These are phyloP conservation scores for Nomada fucata DNA, from an alignment of 2,888 invertebrate species.

Conservation along the genomic window DNA sequence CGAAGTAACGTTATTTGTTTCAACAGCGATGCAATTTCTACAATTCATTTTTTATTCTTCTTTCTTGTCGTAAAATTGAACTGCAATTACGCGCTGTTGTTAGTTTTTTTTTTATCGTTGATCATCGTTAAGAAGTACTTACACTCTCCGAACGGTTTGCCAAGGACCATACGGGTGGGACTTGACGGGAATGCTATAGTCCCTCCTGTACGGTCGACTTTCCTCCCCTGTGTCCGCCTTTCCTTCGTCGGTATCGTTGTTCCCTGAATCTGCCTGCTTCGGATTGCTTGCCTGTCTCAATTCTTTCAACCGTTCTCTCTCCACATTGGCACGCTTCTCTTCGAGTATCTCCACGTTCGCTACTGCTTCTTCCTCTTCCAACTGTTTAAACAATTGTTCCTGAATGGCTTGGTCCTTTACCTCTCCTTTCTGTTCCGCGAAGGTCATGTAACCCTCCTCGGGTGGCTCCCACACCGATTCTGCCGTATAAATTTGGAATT, in stretches of 20 bases:
- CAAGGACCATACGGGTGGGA: conserved; percentile 91
- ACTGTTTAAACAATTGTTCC: conserved; percentile 83
- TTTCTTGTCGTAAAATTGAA: too few species aligned
- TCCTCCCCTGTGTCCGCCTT: conserved; percentile 71
- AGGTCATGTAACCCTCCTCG: conserved; percentile 88
- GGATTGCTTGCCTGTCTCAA: conserved; percentile 82
- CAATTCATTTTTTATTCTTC: too few species aligned
- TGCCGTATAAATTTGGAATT: conserved; percentile 73
- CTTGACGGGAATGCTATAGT: conserved; percentile 87
- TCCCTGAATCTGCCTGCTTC: conserved; percentile 84
- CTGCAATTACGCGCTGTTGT: too few species aligned
- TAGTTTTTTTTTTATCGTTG: too few species aligned
- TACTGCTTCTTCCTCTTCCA: conserved; percentile 84
- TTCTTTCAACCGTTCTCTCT: conserved; percentile 77
- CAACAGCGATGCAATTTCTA: not conserved
- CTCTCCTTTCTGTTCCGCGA: conserved; percentile 87
- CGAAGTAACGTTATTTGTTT: not conserved
- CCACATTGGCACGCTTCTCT: conserved; percentile 79
- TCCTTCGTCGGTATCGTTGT: conserved; percentile 56
- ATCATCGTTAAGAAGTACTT: conserved; percentile 74
- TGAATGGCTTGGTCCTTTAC: conserved; percentile 85
- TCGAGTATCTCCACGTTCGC: conserved; percentile 83
- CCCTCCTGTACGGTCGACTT: conserved; percentile 82
- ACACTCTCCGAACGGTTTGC: conserved; percentile 88
- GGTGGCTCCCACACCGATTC: conserved; percentile 92